Conservation (phyloP, 2,113 vertebrate species). For the Sylvietta virens region DNA sequence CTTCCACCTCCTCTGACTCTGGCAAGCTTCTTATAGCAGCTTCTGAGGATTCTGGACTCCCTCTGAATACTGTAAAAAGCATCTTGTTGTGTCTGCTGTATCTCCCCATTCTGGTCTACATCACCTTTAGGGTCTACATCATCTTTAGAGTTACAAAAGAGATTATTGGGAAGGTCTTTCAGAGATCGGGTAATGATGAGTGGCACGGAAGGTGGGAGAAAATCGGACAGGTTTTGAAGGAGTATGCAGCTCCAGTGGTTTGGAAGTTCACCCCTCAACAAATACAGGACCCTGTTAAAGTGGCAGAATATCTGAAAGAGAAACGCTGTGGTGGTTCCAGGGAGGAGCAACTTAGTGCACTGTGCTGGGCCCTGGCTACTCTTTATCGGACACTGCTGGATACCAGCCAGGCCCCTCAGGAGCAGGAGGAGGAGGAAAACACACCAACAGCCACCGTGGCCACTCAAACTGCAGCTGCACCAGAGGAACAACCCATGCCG, state of each 20-base stretch:
- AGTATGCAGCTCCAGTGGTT: neutral
- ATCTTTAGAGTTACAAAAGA: neutral
- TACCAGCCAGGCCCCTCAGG: neutral
- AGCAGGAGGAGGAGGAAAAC: neutral
- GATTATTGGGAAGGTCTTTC: neutral
- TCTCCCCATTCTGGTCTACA: neutral
- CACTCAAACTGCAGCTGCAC: neutral
- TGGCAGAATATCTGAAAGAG: neutral
- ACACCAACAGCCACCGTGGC: neutral
- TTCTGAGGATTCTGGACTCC: neutral
- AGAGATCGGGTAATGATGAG: neutral
- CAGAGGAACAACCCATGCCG: neutral
- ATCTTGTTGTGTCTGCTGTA: accelerated
- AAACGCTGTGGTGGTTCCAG: neutral
- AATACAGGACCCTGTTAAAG: neutral
- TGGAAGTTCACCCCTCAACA: neutral
- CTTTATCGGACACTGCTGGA: neutral
- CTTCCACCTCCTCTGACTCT: neutral
- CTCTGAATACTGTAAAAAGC: neutral
- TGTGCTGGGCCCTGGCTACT: neutral
- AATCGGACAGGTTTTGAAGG: neutral
- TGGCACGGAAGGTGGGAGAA: neutral
- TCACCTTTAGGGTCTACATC: neutral
- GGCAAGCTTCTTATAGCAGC: neutral
- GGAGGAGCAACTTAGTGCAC: neutral